These are phyloP conservation scores for Pitta sordida DNA, from an alignment of 2,113 vertebrate species.

Conservation along the genomic window DNA sequence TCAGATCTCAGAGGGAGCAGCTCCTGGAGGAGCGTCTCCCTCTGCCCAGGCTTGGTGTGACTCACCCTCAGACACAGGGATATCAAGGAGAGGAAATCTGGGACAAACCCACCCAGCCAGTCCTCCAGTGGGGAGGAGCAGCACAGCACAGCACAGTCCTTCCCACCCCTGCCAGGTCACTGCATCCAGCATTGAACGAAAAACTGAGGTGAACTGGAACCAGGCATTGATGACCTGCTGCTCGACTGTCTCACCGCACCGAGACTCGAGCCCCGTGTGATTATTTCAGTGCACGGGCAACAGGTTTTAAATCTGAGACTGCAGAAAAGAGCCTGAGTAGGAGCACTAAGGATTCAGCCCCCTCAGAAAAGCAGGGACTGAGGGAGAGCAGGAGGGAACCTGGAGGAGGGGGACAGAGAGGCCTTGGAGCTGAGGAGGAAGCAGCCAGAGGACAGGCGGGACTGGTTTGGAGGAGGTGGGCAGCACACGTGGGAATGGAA, in stretches of 20 bases:
- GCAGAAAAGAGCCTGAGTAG: not conserved
- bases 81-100: not conserved
- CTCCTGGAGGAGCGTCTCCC: not conserved
- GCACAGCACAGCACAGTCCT: not conserved
- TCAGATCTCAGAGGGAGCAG: not conserved
- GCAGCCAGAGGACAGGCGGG: not conserved
- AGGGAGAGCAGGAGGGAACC: not conserved
- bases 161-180: not conserved
- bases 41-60: not conserved
- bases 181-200: not conserved
- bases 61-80: not conserved
- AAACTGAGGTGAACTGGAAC: accelerated
- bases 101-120: not conserved
- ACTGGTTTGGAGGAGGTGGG: not conserved
- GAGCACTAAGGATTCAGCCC: accelerated
- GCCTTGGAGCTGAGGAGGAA: not conserved
- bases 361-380: not conserved
- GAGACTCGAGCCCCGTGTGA: accelerated
- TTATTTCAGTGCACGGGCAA: accelerated
- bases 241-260: accelerated
- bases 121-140: not conserved
- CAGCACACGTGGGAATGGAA: not conserved
- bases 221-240: accelerated
- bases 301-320: not conserved
- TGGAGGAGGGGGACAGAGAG: not conserved